Evolutionary conservation across 2,888 invertebrate genomes (phyloP), one percentile per base, ranked within the genome.

Genomic region (Philereme vetulata): DNA sequence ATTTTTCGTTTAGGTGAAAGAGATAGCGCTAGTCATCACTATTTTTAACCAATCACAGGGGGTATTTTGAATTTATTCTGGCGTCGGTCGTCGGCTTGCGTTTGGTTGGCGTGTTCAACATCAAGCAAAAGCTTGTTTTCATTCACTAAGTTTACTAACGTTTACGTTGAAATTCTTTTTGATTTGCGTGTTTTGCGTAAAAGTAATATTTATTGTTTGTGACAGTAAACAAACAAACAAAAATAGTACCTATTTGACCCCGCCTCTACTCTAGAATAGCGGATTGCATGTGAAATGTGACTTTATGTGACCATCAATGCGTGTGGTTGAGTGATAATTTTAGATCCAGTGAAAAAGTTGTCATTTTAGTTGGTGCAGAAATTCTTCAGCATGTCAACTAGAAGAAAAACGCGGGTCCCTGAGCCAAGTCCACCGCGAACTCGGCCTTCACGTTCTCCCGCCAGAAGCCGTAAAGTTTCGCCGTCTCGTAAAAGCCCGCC

Each of bases 401-500:
- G 90, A 82, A 90, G 90, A 52, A 58, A 44, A 58, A 58, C 62
- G 33, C 44, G 53, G 11, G 11, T 55, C 3, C 10, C 38, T 45
- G 88, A 88, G 42, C 74, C 77, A 40, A 90, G 87, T 80, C 89
- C 92, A 45, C 80, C 87, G 21, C 77, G 82, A 42, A 81, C 80
- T 64, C 81, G 87, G 9, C 91, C 91, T 38, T 80, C 87, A 61
- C 83, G 92, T 55, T 92, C 93, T 77, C 91, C 93, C 75, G 89
- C 85, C 66, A 85, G 91, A 80, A 76, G 75, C 34, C 80, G 86
- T 51, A 90, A 88, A 84, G 84, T 75, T 78, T 90, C 90, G 4
- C 83, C 82, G 53, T 67, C 77, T 35, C 75, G 76, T 49, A 87
- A 85, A 79, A 83, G 73, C 67, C 82, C 88, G 38, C 82, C 88